Evolutionary conservation across 2,797 vertebrate genomes (phyloP), one percentile per base, ranked within the genome.

Genomic region (Melanogrammus aeglefinus): DNA sequence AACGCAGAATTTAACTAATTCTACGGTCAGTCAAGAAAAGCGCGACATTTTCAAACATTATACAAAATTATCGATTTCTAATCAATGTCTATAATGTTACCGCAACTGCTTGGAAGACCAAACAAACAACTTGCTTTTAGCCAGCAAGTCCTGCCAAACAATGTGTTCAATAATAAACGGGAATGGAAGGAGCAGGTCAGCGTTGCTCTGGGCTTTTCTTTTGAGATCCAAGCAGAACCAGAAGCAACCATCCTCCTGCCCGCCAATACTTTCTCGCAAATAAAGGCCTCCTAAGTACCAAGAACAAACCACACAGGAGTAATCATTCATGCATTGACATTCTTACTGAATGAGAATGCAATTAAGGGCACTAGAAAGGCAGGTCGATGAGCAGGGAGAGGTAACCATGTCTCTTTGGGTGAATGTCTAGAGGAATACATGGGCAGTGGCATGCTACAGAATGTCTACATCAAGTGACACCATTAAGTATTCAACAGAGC

Each of bases 401-500:
- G 27, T 73, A 83, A 71, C 71, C 21, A 13, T 72, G 66, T 57
- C n/a, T 71, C 10, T 70, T 24, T 63, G 75, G 75, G 75, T 16
- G 51, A 38, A 6, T 33, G 76, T 75, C 79, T 75, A 31, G 47
- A 74, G 33, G 72, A n/a, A 63, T 63, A 63, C 21, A 63, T 24
- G 57, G n/a, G 57, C 21, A 63, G 57, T 63, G 16, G 47, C 47
- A 18, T 63, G 51, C 51, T 63, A 21, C 77, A 73, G 47, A 76
- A 41, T 63, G 81, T 85, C 85, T n/a, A 31, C 86, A 83, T 88
- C 77, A 78, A 84, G 71, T 85, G 84, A 84, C 78, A 74, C 41
- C 66, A 92, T 94, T 73, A 92, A 94, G 94, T 91, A 92, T 91
- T 91, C 76, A 93, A 83, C 63, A 89, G 82, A 78, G 85, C 84